Conservation (phyloP, 2,888 invertebrate species). For the Plebejus argus region DNA sequence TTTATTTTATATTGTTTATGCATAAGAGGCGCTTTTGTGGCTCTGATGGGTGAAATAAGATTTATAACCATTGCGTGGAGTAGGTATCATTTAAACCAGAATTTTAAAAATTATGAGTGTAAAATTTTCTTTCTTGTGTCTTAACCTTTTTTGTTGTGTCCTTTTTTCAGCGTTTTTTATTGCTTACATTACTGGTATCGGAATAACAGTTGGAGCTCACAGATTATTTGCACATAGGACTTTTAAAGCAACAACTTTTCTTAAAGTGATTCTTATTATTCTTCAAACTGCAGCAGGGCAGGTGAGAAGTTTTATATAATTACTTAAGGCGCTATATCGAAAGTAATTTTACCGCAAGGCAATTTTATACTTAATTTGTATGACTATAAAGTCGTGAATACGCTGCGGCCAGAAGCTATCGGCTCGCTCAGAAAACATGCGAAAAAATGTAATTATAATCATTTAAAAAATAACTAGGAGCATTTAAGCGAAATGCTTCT, state of each 20-base stretch:
- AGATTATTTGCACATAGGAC: conserved; percentile 88
- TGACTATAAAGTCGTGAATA: no score
- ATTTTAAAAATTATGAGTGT: not conserved
- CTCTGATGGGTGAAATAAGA: conserved; percentile 50
- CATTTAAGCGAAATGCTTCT: no score
- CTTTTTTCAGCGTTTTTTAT: conserved; percentile 13
- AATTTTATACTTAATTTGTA: no score
- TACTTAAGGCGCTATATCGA: no score
- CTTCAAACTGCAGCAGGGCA: conserved; percentile 88
- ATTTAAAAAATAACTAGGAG: no score
- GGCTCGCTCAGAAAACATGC: no score
- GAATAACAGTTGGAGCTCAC: conserved; percentile 83
- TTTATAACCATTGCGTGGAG: conserved; percentile 53
- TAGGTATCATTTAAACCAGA: conserved; percentile 47
- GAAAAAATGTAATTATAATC: no score
- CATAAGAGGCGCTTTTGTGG: conserved; percentile 65
- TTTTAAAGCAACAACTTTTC: conserved; percentile 85
- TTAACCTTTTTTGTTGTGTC: not conserved
- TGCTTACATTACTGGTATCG: not conserved
- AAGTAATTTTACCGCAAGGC: no score
- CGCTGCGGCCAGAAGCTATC: no score
- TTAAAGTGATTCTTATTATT: conserved; percentile 82
- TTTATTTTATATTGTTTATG: conserved; percentile 76
- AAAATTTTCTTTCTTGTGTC: no score
- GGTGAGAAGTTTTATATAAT: conserved; percentile 65